These are phyloP conservation scores for Grallaria varia DNA, from an alignment of 2,113 vertebrate species.

Conservation along the genomic window DNA sequence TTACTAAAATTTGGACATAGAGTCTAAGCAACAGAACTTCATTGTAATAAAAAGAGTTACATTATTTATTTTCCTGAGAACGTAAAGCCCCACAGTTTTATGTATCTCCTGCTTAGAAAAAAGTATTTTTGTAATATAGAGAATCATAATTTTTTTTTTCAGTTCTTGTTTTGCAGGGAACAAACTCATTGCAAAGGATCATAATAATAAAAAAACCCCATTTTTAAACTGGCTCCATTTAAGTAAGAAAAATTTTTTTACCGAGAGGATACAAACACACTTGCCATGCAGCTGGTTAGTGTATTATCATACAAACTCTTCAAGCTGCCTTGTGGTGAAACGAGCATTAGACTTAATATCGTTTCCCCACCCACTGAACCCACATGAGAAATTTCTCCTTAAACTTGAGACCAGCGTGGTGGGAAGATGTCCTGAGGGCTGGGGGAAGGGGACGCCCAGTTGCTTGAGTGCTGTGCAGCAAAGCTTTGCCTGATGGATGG, in stretches of 20 bases:
- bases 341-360: background rate
- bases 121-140: background rate
- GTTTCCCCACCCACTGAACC: background rate
- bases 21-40: background rate
- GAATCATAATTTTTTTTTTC: constrained; percentile 4
- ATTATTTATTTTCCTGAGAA: background rate
- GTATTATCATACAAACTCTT: background rate
- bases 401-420: background rate
- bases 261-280: background rate
- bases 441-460: background rate
- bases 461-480: fast-evolving
- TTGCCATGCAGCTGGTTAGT: background rate
- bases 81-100: background rate
- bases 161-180: background rate
- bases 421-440: background rate
- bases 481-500: background rate
- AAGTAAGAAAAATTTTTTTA: background rate
- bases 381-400: background rate
- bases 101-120: background rate
- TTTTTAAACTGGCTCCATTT: background rate
- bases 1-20: background rate
- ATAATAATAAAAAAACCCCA: background rate
- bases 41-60: background rate
- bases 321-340: background rate
- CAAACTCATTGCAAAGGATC: background rate